phyloP scores from a whole-genome alignment of 2,888 invertebrate species.

The Mesoligia furuncula region DNA sequence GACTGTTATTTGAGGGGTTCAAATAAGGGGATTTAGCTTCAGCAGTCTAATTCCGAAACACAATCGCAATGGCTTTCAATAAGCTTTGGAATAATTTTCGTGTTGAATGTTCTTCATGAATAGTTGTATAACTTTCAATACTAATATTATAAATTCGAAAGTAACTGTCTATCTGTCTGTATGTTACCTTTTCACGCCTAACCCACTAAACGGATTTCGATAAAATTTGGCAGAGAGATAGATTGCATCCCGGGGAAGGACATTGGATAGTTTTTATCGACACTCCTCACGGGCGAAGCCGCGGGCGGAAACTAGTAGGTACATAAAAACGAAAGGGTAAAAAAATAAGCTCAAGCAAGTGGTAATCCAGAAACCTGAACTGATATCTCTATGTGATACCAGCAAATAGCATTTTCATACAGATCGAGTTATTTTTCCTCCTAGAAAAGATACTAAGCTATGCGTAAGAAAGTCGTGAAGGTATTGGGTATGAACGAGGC shows the following conservation, averaged over 20 bases:
- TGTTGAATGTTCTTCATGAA: not conserved
- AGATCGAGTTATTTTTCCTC: not conserved
- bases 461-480: not conserved
- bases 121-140: not conserved
- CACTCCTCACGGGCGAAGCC: no score
- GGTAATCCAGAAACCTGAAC: not conserved
- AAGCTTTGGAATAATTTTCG: not conserved
- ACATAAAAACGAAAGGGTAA: not conserved
- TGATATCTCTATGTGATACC: not conserved
- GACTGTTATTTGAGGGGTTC: conserved; percentile 48
- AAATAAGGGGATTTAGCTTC: not conserved
- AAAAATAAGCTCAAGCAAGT: not conserved
- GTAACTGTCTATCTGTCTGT: no score
- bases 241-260: no score
- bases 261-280: no score
- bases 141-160: no score
- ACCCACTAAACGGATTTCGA: no score
- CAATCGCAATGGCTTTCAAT: conserved; percentile 1
- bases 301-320: no score
- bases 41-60: conserved; percentile 14
- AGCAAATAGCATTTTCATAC: not conserved
- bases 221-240: no score
- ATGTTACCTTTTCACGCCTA: no score
- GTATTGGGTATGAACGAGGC: not conserved
- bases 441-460: not conserved